These are phyloP conservation scores for Halictus quadricinctus DNA, from an alignment of 2,888 invertebrate species.

Conservation along the genomic window DNA sequence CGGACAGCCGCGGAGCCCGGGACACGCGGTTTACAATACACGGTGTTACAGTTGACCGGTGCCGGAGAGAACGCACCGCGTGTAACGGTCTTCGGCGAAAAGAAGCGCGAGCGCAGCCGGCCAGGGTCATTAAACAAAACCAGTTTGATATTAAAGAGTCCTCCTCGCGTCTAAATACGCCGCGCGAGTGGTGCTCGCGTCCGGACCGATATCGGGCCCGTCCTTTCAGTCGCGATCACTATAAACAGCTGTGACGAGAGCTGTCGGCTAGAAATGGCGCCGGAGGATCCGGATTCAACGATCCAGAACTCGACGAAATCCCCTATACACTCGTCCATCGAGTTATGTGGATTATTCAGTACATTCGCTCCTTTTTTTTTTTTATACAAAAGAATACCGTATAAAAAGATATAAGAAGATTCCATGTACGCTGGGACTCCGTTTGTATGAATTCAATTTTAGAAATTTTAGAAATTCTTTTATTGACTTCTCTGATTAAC, in stretches of 20 bases:
- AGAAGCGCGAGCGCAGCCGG: slow-evolving; percentile 18
- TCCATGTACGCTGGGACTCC: too few relatives aligned
- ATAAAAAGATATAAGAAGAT: too few relatives aligned
- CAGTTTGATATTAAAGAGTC: slow-evolving; percentile 50
- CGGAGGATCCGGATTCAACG: not conserved
- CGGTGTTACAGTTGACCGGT: slow-evolving; percentile 26
- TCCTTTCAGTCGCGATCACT: slow-evolving; percentile 51
- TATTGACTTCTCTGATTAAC: too few relatives aligned
- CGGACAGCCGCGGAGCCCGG: not conserved
- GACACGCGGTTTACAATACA: slow-evolving; percentile 34
- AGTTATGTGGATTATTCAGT: not conserved
- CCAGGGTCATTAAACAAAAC: slow-evolving; percentile 52
- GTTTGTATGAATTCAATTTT: too few relatives aligned
- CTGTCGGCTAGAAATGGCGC: not conserved
- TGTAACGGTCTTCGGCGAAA: slow-evolving; percentile 49
- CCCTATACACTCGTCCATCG: not conserved
- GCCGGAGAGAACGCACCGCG: slow-evolving; percentile 4
- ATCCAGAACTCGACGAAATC: not conserved
- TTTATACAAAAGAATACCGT: not conserved
- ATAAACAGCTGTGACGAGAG: slow-evolving; percentile 49
- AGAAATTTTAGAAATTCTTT: too few relatives aligned
- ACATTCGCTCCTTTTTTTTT: not conserved
- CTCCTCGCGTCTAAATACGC: slow-evolving; percentile 43
- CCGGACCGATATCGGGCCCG: slow-evolving; percentile 23
- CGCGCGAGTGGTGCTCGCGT: not conserved